Evolutionary conservation across 2,797 vertebrate species (phyloP), one percentile per base, ranked within the genome.

Genomic region (Oreortyx pictus): DNA sequence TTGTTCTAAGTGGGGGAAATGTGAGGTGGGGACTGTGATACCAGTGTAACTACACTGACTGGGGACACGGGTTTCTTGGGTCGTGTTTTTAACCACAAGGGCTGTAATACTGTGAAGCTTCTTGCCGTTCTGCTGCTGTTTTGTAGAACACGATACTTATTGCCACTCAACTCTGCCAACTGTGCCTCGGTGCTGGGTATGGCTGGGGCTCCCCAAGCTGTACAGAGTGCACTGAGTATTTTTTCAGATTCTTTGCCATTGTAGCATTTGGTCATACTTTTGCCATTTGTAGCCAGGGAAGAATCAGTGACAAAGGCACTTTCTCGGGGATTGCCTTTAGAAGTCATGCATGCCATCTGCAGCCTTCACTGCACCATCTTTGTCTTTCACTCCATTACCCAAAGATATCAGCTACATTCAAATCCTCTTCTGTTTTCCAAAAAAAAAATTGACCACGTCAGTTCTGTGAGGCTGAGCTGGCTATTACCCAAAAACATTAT

Each of bases 391-490:
- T 84, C 71, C 33, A 23, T 76, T 73, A 64, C 24, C 59, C 31
- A 4, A 25, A 89, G 56, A n/a, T 64, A 66, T 49, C 29, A 60
- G 24, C 72, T 76, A 52, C 23, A 74, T 74, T 91, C 47, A 74
- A 27, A 81, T 94, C 8, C 39, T 83, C 79, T 86, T 41, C 76
- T 73, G 11, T 52, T 86, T 93, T 61, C 66, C 49, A 66, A 67
- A 91, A 89, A 67, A 91, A 89, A 6, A 5, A n/a, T 56, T 43
- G 31, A 76, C 84, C 49, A 67, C 67, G 91, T 54, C 52, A 33
- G 8, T 82, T 89, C 33, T 57, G 19, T 77, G 64, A 88, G 52
- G 60, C 79, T 67, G 65, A 95, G 65, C 43, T 93, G 87, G 71
- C 67, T 68, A 4, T 47, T 94, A 67, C 22, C 74, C 81, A 88